Conservation (phyloP, 2,797 vertebrate genomes). For the Anguilla anguilla region DNA sequence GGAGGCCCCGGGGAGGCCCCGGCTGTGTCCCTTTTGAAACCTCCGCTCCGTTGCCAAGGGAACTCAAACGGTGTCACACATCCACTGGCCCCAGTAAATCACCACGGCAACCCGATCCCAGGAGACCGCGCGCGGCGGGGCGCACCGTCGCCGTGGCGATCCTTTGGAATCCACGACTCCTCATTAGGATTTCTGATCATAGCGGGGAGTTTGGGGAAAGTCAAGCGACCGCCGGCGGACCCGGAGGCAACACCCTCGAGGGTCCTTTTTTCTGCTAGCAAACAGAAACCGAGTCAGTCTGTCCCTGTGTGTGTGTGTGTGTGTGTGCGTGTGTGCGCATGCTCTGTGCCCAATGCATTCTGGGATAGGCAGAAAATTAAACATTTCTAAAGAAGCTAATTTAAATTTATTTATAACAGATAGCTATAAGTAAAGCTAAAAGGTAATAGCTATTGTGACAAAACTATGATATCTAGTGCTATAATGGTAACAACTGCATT, state of each 20-base stretch:
- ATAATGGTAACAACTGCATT: too few species aligned
- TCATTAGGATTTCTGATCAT: constrained; percentile 25
- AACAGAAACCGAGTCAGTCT: neutral
- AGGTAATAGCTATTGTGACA: too few species aligned
- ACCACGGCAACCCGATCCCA: constrained; percentile 39
- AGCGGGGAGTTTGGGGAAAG: neutral
- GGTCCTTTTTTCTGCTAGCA: neutral
- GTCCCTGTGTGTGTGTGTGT: neutral
- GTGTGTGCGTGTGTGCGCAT: too few species aligned
- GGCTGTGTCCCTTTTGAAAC: constrained; percentile 45
- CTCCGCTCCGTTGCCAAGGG: constrained; percentile 37
- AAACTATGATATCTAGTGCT: too few species aligned
- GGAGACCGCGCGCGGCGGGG: neutral
- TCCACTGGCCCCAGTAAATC: constrained; percentile 55
- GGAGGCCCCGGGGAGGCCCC: constrained; percentile 55
- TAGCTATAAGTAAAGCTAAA: too few species aligned
- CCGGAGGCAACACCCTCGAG: neutral
- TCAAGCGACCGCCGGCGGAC: neutral
- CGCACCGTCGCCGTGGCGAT: neutral
- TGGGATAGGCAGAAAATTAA: too few species aligned
- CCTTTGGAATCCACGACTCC: neutral
- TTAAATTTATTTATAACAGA: too few species aligned
- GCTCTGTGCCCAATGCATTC: too few species aligned
- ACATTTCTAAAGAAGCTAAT: too few species aligned
- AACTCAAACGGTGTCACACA: constrained; percentile 43